Percentiles rank a stretch among this genome's conserved stretches.
Conservation (phyloP, 2,797 vertebrate species). For the Micropoecilia bifurca region DNA sequence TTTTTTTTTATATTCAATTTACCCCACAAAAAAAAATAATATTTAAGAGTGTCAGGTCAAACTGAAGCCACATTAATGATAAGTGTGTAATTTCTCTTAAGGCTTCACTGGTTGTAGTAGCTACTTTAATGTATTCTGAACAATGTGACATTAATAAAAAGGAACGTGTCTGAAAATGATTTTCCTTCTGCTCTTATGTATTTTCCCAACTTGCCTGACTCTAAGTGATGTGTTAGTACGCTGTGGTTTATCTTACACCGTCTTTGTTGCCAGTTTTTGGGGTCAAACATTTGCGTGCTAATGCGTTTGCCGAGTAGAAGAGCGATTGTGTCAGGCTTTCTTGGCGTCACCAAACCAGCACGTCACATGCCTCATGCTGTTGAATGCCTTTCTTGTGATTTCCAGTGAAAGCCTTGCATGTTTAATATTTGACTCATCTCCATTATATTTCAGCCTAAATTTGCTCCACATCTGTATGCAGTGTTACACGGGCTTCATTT, state of each 20-base stretch:
- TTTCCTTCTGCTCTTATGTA: conserved; percentile 24
- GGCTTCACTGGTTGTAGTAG: conserved; percentile 26
- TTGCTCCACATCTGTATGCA: conserved; percentile 22
- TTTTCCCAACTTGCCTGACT: conserved; percentile 33
- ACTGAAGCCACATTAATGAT: conserved; percentile 22
- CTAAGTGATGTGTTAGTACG: conserved; percentile 42
- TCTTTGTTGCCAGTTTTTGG: conserved; percentile 30
- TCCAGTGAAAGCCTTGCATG: conserved; percentile 69
- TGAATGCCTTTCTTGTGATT: conserved; percentile 76
- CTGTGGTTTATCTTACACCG: conserved; percentile 34
- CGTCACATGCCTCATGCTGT: conserved; percentile 72
- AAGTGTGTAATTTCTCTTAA: conserved; percentile 37
- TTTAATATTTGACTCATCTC: conserved; percentile 55
- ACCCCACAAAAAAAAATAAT: background rate
- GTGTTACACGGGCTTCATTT: conserved; percentile 33
- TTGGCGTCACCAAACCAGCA: conserved; percentile 49
- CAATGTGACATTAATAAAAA: conserved; percentile 34
- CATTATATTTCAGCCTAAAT: conserved; percentile 35
- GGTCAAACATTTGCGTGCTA: conserved; percentile 38
- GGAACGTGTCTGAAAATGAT: conserved; percentile 28
- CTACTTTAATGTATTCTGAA: conserved; percentile 30
- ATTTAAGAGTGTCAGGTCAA: conserved; percentile 20
- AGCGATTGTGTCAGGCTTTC: conserved; percentile 45
- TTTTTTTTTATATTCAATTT: conserved; percentile 19
- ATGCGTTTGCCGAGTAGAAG: conserved; percentile 40